Base-by-base conservation (phyloP, 2,113 vertebrate species). In the Mustela lutreola region DNA sequence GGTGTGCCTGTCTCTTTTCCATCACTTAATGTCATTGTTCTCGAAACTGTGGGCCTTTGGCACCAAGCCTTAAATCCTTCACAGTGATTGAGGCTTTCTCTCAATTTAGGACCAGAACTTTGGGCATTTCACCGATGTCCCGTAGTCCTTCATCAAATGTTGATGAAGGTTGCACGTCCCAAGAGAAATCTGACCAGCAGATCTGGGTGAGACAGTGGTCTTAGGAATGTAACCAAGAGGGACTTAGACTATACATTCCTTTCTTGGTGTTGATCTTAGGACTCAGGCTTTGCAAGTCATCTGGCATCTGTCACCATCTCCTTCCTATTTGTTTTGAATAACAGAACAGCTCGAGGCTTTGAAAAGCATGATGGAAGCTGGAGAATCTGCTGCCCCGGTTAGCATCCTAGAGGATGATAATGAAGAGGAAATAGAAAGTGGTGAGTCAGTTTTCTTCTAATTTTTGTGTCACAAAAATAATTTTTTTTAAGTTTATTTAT, bases 281-380 rank as follows among this genome's bases (percentile, higher is more conserved):
- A 22, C 16, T 33, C 19, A 36, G 10, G 1, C 39, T 95, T 79
- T 85, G 7, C 62, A 26, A 39, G 31, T 26, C 50, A 36, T 28
- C 26, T 71, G 42, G 45, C 39, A 22, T 67, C 42, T 36, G 2
- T 84, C 63, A 21, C 65, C 39, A 24, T 82, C 24, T 89, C 19
- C 45, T 63, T 80, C 48, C 42, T 89, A 67, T 96, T 94, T 96
- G 97, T 91, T 98, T 91, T 82, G 89, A 82, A 73, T 93, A 96
- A 99, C 98, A 99, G 99, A 99, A 96, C 99, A 99, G 98, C 99
- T 99, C 2, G 99, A 99, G 97, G 99, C 99, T 67, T 99, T 99
- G 98, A 99, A 99, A 98, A 99, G 99, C 96, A 99, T 99, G 99
- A 99, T 99, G 99, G 99, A 99, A 96, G 99, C 99, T 48, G 99